Evolutionary conservation across 2,888 invertebrate genomes (phyloP), one percentile per base, ranked within the genome.

Genomic region (Ornithoptera alexandrae): DNA sequence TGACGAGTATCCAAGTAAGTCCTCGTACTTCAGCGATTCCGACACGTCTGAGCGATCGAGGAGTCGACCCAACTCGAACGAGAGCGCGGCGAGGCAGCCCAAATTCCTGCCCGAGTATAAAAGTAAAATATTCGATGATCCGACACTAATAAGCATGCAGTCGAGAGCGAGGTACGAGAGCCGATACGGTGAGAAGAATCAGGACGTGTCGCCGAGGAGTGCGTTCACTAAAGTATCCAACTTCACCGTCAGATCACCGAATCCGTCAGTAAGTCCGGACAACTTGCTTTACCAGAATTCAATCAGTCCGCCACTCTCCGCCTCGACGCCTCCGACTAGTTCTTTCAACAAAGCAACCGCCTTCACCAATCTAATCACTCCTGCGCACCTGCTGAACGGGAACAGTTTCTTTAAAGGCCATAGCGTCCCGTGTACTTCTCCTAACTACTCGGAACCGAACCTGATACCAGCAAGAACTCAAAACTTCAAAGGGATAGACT

Each of bases 161-260:
- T 84, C 93, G 22, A 89, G 93, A 77, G 90, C 93, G 1, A 89
- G 91, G 75, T 93, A 93, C 72, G 93, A 93, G 72, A 89, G 85
- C 62, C 83, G 90, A 68, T 91, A 85, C 72, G 77, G 81, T 60
- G 93, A 94, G 56, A 93, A 91, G 64, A 80, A 84, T 4, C 81
- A 90, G 0, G 93, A 94, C 7, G 84, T 93, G 74, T 93, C 94
- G 0, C 94, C 94, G 0, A 95, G 95, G 79, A 97, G 97, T 88
- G 97, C 97, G 10, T 97, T 97, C 79, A 97, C 97, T 0, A 97
- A 97, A 93, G 97, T 97, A 18, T 84, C 92, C 1, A 92, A 92
- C 75, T 89, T 80, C 72, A 79, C 85, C 7, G 89, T 94, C 56
- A 82, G 94, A 61, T 95, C 95, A 1, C 95, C 95, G 0, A 94